A percentile compares a stretch with the other conserved stretches of the same genome.
phyloP scores from a whole-genome alignment of 2,797 vertebrate genomes.

The Enoplosus armatus region DNA sequence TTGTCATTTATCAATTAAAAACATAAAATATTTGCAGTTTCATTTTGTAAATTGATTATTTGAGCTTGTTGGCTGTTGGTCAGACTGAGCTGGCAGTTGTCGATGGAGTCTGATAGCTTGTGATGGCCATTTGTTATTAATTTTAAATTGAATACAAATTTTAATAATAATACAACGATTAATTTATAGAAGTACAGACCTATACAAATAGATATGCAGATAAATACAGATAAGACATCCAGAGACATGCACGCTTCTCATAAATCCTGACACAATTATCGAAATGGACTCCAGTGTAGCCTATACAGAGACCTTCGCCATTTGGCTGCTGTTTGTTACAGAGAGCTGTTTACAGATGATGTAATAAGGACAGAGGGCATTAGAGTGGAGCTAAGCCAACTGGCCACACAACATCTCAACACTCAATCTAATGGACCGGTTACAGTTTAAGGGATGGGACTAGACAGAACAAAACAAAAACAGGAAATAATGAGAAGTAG shows the following conservation, averaged over 20 bases:
- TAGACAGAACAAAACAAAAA: constrained; percentile 28
- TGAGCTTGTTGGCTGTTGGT: neutral
- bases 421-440: constrained; percentile 53
- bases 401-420: constrained; percentile 59
- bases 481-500: constrained; percentile 36
- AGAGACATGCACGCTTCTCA: constrained; percentile 19
- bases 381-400: constrained; percentile 62
- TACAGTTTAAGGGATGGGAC: constrained; percentile 28
- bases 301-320: constrained; percentile 36
- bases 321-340: constrained; percentile 48
- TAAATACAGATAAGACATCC: constrained; percentile 18
- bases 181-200: neutral
- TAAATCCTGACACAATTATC: constrained; percentile 64
- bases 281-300: constrained; percentile 50
- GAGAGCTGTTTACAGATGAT: constrained; percentile 67
- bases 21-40: neutral
- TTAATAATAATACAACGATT: too few species aligned
- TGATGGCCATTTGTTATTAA: neutral
- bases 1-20: neutral
- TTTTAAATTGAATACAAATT: constrained; percentile 5
- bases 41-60: constrained; percentile 1
- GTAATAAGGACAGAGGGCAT: constrained; percentile 70
- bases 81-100: neutral
- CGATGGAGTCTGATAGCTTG: neutral
- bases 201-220: constrained; percentile 35